Evolutionary conservation across 2,888 invertebrate species (phyloP).

Genomic region (Folsomia manolachei): DNA sequence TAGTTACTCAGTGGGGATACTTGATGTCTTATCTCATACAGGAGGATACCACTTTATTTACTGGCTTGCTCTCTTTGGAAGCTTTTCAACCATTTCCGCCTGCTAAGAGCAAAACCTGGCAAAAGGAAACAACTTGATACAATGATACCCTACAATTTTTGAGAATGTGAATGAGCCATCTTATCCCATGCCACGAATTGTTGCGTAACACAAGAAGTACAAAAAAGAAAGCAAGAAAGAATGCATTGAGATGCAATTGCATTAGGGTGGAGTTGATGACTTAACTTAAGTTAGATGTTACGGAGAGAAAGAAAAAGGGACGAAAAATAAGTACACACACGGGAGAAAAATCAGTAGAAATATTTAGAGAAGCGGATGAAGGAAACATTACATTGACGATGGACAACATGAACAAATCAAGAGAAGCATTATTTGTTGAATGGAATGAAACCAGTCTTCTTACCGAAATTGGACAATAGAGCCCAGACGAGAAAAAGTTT

Average conservation of each 20-base stretch:
- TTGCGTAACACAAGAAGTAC: neutral
- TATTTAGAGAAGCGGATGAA: neutral
- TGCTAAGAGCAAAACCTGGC: constrained; percentile 30
- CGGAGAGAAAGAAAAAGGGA: neutral
- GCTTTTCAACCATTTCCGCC: constrained; percentile 19
- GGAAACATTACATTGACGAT: neutral
- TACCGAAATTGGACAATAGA: constrained; percentile 42
- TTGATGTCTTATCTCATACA: neutral
- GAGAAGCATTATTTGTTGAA: constrained; percentile 13
- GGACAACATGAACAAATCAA: constrained; percentile 13
- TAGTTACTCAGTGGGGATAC: neutral
- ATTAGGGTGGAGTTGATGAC: no score
- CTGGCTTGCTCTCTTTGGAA: neutral
- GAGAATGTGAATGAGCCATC: no score
- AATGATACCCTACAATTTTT: neutral
- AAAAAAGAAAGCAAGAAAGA: constrained; percentile 8
- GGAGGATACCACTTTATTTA: neutral
- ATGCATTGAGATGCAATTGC: constrained; percentile 6
- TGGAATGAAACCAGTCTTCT: constrained; percentile 23
- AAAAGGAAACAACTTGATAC: constrained; percentile 28
- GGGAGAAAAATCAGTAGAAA: neutral
- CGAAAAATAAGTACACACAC: neutral
- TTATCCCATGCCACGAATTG: neutral
- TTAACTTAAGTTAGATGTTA: no score
- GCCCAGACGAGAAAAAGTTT: constrained; percentile 34